Conservation (phyloP, 2,113 vertebrate species). For the Malurus elegans region DNA sequence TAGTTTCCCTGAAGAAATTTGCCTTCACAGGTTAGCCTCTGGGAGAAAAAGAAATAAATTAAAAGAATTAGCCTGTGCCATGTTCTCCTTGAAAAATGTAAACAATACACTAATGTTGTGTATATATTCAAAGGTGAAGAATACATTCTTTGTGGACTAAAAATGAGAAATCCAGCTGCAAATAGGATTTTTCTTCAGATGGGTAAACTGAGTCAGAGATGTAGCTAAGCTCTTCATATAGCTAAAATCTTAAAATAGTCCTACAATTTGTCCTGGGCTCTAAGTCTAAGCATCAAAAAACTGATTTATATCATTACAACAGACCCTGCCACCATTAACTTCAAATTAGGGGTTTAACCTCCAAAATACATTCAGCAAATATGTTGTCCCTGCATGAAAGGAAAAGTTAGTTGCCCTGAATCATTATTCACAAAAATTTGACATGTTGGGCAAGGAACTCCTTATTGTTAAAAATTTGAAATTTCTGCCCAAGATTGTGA, state of each 20-base stretch:
- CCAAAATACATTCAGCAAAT: background rate
- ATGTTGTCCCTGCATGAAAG: background rate
- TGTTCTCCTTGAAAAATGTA: background rate
- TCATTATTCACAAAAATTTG: background rate
- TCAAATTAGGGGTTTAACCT: background rate
- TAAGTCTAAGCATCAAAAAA: background rate
- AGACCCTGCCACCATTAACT: background rate
- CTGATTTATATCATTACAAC: background rate
- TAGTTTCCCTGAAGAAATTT: background rate
- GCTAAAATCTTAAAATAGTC: background rate
- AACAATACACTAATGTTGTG: background rate
- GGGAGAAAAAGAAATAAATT: background rate
- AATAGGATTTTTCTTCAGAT: background rate
- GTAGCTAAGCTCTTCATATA: background rate
- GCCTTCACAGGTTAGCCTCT: background rate
- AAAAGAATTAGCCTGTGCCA: accelerated
- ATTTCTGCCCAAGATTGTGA: background rate
- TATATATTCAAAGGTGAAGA: background rate
- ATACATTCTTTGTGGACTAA: background rate
- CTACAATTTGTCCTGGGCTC: background rate
- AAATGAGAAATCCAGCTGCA: background rate
- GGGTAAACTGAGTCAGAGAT: background rate
- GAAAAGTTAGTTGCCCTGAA: background rate
- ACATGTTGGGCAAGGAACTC: background rate
- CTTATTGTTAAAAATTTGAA: accelerated